Percentiles rank a stretch among this genome's conserved stretches.
phyloP scores from a whole-genome alignment of 2,113 vertebrate genomes.

The Ailuropoda melanoleuca region DNA sequence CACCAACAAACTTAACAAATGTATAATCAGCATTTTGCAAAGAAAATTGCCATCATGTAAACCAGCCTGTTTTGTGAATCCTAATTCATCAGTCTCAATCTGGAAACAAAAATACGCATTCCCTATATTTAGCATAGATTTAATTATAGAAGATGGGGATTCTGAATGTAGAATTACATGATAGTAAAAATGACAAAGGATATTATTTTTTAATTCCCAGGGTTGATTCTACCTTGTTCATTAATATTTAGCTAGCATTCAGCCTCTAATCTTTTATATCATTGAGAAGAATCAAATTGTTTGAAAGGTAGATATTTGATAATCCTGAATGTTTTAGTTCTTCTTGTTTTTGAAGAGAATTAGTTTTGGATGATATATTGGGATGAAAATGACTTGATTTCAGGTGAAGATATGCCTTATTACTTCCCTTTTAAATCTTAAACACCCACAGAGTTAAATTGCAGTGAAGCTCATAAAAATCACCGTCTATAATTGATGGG shows the following conservation, averaged over 20 bases:
- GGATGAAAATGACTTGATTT: not conserved
- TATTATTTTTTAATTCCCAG: not conserved
- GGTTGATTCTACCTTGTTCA: not conserved
- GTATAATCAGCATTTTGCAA: not conserved
- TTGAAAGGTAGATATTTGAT: not conserved
- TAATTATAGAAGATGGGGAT: not conserved
- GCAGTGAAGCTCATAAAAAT: slow-evolving; percentile 45
- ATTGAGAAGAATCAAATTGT: not conserved
- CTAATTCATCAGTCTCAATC: not conserved
- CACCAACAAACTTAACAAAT: not conserved
- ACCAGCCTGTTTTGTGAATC: not conserved
- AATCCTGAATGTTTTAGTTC: not conserved
- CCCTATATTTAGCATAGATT: not conserved
- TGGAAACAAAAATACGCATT: not conserved
- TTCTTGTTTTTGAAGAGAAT: not conserved
- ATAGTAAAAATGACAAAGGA: not conserved
- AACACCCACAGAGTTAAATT: slow-evolving; percentile 16
- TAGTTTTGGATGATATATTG: not conserved
- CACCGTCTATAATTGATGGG: not conserved
- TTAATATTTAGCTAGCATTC: slow-evolving; percentile 16
- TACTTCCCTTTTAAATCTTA: slow-evolving; percentile 25
- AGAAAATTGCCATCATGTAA: not conserved
- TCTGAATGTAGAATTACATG: not conserved
- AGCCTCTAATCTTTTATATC: slow-evolving; percentile 8
- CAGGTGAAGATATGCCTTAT: not conserved